Conservation (phyloP, 92 coral and sea anemone species). For the Isaurus tuberculatus region DNA sequence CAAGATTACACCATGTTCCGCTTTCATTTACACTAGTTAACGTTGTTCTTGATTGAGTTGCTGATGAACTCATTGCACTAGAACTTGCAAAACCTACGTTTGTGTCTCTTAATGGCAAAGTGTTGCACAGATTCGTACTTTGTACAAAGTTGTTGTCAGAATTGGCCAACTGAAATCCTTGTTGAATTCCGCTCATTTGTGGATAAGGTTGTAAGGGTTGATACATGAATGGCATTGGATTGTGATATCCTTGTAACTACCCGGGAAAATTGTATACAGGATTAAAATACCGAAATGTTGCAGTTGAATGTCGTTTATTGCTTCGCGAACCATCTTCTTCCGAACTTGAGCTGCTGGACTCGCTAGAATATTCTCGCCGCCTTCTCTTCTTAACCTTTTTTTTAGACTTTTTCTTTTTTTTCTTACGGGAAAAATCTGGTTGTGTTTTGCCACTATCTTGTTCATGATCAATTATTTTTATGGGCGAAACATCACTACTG, state of each 20-base stretch:
- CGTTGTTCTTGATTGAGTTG: too few relatives aligned
- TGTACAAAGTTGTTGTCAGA: slow-evolving; percentile 44
- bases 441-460: slow-evolving; percentile 8
- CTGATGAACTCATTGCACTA: too few relatives aligned
- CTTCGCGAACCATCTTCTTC: too few relatives aligned
- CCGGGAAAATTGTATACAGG: slow-evolving; percentile 20
- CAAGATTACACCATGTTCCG: too few relatives aligned
- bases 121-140: slow-evolving; percentile 37
- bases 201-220: slow-evolving; percentile 50
- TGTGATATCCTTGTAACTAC: slow-evolving; percentile 34
- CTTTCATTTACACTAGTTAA: too few relatives aligned
- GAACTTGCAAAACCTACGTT: too few relatives aligned
- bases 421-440: slow-evolving; percentile 27
- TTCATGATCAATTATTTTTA: not conserved
- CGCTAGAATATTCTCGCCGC: slow-evolving; percentile 34
- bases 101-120: too few relatives aligned
- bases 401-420: slow-evolving; percentile 3
- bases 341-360: slow-evolving; percentile 16
- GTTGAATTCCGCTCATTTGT: slow-evolving; percentile 30
- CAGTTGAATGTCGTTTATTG: too few relatives aligned
- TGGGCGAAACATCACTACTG: slow-evolving; percentile 39
- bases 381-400: slow-evolving; percentile 31
- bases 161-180: slow-evolving; percentile 38
- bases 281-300: too few relatives aligned
- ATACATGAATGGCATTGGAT: slow-evolving; percentile 37